Base-by-base conservation (phyloP, 1,140 invertebrate genomes). In the Neoseiulus cucumeris region DNA sequence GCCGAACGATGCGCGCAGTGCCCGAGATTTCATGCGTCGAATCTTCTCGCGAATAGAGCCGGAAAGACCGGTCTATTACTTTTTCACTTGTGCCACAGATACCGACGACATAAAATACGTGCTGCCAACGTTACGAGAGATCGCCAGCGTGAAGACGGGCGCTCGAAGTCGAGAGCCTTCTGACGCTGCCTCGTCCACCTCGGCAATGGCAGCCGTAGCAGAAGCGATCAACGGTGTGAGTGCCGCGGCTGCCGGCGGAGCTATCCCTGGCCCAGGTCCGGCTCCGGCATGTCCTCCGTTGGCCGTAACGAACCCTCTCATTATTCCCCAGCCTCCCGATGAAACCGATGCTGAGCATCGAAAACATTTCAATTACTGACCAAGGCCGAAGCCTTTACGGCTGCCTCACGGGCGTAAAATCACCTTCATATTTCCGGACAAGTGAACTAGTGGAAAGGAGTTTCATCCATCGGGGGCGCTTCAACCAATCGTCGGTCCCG, bases 31-130 rank as follows among this genome's bases (percentile, higher is more conserved):
- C 6, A 68, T 70, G 30, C 51, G 44, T 28, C 2, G 25, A 42
- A 68, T 45, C 22, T 69, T 70, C 66, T 67, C 67, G 44, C 72
- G 71, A 44, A 25, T 59, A 25, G 51, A 59, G 17, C 51, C 51
- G 17, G 22, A 25, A 2, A 25, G 51, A 14, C 51, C 51, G 51
- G 51, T 59, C 22, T 59, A 59, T 20, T 59, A 29, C 33, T 59
- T 59, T 33, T 69, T 69, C 65, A 74, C 73, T 0, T 75, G 73
- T 64, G 73, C 73, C n/a, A 74, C 73, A 42, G 73, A 74, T 67
- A 74, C 73, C 12, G 71, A 76, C 66, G 71, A 76, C 20, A 76
- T 74, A 59, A 71, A 67, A 41, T 72, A 69, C 28, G 73, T 74
- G 7, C 69, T 73, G 4, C 51, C 51, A 25, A 59, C 51, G 22